A percentile compares a stretch with the other conserved stretches of the same genome.
phyloP scores from a whole-genome alignment of 1,140 invertebrate genomes.

The Eupristina koningsbergeri region DNA sequence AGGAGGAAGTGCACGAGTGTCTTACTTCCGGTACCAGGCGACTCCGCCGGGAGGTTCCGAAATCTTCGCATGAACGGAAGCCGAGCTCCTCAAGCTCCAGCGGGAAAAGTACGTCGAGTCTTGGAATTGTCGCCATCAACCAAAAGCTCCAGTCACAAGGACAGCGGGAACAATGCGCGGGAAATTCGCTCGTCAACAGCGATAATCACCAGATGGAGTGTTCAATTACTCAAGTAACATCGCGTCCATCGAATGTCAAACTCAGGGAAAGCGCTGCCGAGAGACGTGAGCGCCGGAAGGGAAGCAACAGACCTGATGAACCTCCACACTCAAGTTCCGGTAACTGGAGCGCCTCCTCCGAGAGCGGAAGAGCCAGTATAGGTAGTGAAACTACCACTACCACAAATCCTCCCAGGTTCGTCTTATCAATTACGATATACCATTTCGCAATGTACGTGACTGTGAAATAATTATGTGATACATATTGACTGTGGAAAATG shows the following conservation, averaged over 20 bases:
- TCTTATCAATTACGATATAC: neutral
- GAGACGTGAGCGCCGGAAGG: slow-evolving; percentile 76
- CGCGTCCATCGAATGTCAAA: slow-evolving; percentile 75
- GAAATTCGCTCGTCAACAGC: neutral
- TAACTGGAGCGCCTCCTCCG: slow-evolving; percentile 94
- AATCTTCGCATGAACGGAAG: slow-evolving; percentile 79
- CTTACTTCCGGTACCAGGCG: slow-evolving; percentile 72
- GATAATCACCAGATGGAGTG: neutral
- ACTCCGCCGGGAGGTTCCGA: slow-evolving; percentile 74
- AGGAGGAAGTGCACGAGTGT: slow-evolving; percentile 52
- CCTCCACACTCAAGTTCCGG: slow-evolving; percentile 89
- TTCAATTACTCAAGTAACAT: neutral
- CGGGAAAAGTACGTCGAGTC: slow-evolving; percentile 69
- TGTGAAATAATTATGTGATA: too few species aligned
- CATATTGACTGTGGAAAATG: too few species aligned
- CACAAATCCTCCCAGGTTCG: slow-evolving; percentile 79
- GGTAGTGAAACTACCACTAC: slow-evolving; percentile 85
- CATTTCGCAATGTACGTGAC: too few species aligned
- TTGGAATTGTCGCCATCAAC: slow-evolving; percentile 73
- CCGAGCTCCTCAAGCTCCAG: slow-evolving; percentile 81
- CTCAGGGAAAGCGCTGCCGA: slow-evolving; percentile 80
- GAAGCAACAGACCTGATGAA: slow-evolving; percentile 76
- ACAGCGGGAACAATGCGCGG: neutral
- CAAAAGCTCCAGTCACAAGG: slow-evolving; percentile 17
- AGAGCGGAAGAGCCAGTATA: slow-evolving; percentile 88